Base-by-base conservation (phyloP, 2,888 invertebrate species). In the Vanessa cardui region DNA sequence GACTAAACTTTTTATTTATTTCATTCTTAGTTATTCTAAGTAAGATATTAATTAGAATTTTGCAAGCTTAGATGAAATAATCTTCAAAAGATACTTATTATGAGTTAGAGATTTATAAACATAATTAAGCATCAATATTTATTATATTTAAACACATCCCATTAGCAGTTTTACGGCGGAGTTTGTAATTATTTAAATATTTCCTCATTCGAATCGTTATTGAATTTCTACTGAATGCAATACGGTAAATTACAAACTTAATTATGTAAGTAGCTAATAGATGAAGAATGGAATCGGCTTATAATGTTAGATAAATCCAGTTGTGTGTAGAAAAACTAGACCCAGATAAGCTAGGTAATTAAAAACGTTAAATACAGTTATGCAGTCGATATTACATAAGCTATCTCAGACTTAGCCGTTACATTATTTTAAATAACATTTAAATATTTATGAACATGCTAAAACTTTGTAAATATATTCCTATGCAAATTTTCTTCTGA, bases 331-430 rank as follows among this genome's bases (percentile, higher is more conserved):
- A 74, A 73, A 72, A 73, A 75, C 72, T 68, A 69, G 74, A 62
- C 62, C 49, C 64, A 66, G 64, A 69, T 71, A 59, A 69, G 69
- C 61, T 69, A 50, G 66, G 66, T 74, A 71, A 73, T 75, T 75
- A 75, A 74, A 72, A 72, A 73, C 69, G 71, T 70, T 70, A 59
- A 62, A 60, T 70, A 74, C 71, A 70, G 73, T 73, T 72, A 71
- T 63, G 60, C 54, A 7, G 44, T 26, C n/a, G 54, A 64, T 66
- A 56, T 20, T 50, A 64, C 61, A n/a, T 56, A 63, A 69, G 62
- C 62, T 69, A 60, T 68, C 62, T 16, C n/a, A 33, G 54, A 33
- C 54, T 31, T 33, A 15, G 31, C 31, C n/a, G 54, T 54, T 61
- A 47, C 50, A 50, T 47, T 60, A 21, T 54, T 31, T 54, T 54